A percentile compares a stretch with the other conserved stretches of the same genome.
Conservation (phyloP, 92 coral and sea anemone genomes). For the Nematostella vectensis region DNA sequence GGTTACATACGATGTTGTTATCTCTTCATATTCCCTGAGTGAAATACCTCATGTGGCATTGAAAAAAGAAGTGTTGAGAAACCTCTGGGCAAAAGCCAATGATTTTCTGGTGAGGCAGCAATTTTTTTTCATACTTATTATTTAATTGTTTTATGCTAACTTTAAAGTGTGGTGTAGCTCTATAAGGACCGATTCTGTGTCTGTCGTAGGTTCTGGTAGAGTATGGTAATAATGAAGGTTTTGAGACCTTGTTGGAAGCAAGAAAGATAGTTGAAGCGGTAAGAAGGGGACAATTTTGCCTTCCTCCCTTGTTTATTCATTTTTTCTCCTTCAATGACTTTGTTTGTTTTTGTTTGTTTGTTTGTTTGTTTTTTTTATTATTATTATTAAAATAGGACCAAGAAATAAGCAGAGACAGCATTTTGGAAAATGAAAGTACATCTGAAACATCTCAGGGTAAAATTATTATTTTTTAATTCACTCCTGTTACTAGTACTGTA, state of each 20-base stretch:
- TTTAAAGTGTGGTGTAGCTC: too few relatives aligned
- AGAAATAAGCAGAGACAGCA: too few relatives aligned
- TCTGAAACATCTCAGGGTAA: too few relatives aligned
- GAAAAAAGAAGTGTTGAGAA: slow-evolving; percentile 65
- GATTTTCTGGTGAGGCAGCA: slow-evolving; percentile 66
- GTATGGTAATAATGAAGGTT: slow-evolving; percentile 92
- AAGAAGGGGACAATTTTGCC: background rate
- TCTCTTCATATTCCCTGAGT: slow-evolving; percentile 78
- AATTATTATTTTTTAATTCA: too few relatives aligned
- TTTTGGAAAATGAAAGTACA: too few relatives aligned
- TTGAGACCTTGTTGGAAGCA: slow-evolving; percentile 81
- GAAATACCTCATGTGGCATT: slow-evolving; percentile 73
- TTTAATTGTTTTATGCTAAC: too few relatives aligned
- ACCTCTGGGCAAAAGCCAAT: slow-evolving; percentile 92
- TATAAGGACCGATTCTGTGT: background rate
- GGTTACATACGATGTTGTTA: slow-evolving; percentile 82
- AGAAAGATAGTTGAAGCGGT: slow-evolving; percentile 74
- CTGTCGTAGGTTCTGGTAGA: slow-evolving; percentile 73
- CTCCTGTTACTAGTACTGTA: too few relatives aligned
- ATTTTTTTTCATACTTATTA: too few relatives aligned
- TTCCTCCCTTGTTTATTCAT: background rate
- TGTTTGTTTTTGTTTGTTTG: too few relatives aligned
- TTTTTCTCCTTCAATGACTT: background rate
- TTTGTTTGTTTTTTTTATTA: too few relatives aligned
- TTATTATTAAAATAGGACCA: too few relatives aligned